Evolutionary conservation across 2,113 vertebrate genomes (phyloP).

Genomic region (Sterrhoptilus dennistouni): DNA sequence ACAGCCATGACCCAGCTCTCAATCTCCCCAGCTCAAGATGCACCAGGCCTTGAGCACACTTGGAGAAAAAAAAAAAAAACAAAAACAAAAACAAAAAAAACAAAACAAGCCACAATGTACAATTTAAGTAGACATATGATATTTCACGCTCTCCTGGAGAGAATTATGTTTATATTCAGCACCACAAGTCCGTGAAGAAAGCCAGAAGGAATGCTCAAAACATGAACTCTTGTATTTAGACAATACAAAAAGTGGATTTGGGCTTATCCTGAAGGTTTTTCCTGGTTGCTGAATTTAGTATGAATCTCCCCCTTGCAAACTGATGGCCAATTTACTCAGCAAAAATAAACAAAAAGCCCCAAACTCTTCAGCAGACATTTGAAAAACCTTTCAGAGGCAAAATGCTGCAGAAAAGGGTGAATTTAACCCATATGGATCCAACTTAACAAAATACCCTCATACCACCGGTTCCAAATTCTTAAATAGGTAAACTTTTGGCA

Average conservation of each 20-base stretch:
- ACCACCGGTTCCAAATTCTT: not conserved
- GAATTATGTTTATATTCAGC: not conserved
- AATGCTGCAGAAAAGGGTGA: not conserved
- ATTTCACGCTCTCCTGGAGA: conserved; percentile 13
- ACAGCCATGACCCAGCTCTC: conserved; percentile 87
- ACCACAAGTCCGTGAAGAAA: not conserved
- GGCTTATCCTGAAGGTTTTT: not conserved
- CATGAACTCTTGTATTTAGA: not conserved
- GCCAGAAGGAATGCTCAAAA: conserved; percentile 20
- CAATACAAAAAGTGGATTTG: not conserved
- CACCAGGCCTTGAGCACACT: conserved; percentile 91
- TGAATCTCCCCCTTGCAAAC: not conserved
- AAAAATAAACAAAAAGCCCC: not conserved
- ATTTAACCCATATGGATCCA: not conserved
- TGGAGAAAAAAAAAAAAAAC: not conserved
- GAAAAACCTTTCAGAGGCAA: not conserved
- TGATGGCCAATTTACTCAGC: not conserved
- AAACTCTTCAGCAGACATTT: not conserved
- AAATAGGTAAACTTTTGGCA: not conserved
- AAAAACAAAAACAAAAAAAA: too few species aligned
- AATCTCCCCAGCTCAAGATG: conserved; percentile 90
- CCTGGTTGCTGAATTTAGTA: not conserved
- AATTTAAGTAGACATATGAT: not conserved
- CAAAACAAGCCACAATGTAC: not conserved
- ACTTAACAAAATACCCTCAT: not conserved